Conservation (phyloP, 2,797 vertebrate species). For the Ctenosaura bakeri region DNA sequence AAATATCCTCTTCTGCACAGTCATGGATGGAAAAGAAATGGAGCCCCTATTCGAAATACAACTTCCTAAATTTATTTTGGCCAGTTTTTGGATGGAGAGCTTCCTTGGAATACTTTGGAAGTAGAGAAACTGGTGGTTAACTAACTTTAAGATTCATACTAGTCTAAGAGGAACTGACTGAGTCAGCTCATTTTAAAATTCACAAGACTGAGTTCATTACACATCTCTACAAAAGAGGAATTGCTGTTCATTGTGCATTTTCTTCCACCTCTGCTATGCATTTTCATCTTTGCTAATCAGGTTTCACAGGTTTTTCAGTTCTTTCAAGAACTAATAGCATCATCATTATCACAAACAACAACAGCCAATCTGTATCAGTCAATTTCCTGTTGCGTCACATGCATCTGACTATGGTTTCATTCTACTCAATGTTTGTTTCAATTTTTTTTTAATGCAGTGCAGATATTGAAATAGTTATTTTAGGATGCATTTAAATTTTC, state of each 20-base stretch:
- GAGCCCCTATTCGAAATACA: too few relatives aligned
- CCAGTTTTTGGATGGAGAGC: neutral
- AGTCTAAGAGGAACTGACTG: neutral
- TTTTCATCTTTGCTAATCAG: neutral
- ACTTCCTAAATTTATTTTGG: too few relatives aligned
- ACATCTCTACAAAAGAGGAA: neutral
- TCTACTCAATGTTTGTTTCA: neutral
- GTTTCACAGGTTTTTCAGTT: neutral
- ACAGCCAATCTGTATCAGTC: too few relatives aligned
- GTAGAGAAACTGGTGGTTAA: neutral
- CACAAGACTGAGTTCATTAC: neutral
- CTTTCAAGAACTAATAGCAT: neutral
- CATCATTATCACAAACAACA: too few relatives aligned
- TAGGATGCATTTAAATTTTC: neutral
- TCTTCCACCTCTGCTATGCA: neutral
- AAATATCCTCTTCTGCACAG: too few relatives aligned
- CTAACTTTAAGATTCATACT: neutral
- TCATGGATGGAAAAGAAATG: too few relatives aligned
- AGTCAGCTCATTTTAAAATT: neutral
- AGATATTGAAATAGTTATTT: slow-evolving; percentile 2
- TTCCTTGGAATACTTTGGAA: neutral
- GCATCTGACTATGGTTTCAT: neutral
- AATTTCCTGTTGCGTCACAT: neutral
- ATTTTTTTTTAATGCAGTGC: neutral
- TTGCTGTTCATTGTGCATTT: neutral